A percentile compares a stretch with the other conserved stretches of the same genome.
Evolutionary conservation across 2,113 vertebrate genomes (phyloP).

Genomic region (Tonatia bakeri): DNA sequence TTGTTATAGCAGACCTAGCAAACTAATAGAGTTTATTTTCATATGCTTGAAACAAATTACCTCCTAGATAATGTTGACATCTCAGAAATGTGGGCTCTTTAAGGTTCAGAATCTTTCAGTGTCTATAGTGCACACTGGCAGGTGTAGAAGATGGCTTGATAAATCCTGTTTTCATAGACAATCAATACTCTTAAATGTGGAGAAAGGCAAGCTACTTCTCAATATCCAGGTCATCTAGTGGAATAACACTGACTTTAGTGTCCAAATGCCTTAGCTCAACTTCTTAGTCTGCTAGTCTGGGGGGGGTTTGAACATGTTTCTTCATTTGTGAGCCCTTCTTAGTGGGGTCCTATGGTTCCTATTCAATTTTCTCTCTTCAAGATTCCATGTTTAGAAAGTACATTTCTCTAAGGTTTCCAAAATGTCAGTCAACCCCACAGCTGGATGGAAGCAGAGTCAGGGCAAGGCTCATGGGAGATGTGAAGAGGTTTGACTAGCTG

Average conservation of each 20-base stretch:
- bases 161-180: not conserved
- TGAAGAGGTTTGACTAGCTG: conserved; percentile 50
- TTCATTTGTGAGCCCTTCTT: not conserved
- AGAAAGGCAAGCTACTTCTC: not conserved
- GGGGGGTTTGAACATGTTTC: not conserved
- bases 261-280: not conserved
- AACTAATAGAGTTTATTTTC: not conserved
- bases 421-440: conserved; percentile 62
- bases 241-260: not conserved
- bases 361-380: not conserved
- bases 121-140: not conserved
- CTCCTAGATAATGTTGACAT: not conserved
- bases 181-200: not conserved
- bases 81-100: not conserved
- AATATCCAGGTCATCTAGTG: not conserved
- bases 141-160: not conserved
- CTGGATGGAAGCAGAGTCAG: conserved; percentile 26
- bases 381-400: conserved; percentile 39
- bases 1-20: not conserved
- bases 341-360: not conserved
- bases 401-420: not conserved
- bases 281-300: not conserved
- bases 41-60: not conserved
- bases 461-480: conserved; percentile 26
- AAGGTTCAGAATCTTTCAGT: not conserved